Evolutionary conservation across 2,113 vertebrate species (phyloP).

Genomic region (Syngnathus typhle): DNA sequence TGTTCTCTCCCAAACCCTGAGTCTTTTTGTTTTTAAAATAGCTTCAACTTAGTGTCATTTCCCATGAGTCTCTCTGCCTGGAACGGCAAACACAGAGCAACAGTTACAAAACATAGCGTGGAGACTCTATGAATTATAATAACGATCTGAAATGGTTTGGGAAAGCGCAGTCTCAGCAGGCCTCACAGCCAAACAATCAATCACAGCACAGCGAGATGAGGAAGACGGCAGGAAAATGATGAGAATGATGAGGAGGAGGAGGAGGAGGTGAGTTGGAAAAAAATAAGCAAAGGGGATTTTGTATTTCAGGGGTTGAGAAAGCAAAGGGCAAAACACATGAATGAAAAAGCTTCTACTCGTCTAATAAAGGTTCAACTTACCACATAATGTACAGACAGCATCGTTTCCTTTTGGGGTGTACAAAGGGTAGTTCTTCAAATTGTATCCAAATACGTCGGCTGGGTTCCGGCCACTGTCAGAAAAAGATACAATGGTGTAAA

Average conservation of each 20-base stretch:
- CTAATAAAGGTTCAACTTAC: neutral
- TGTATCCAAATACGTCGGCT: neutral
- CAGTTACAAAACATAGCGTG: neutral
- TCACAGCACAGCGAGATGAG: neutral
- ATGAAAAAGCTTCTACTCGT: neutral
- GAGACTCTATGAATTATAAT: neutral
- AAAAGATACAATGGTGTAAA: neutral
- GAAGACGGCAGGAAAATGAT: slow-evolving; percentile 5
- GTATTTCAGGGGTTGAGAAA: slow-evolving; percentile 6
- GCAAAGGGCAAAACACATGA: neutral
- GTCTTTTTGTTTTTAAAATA: slow-evolving; percentile 7
- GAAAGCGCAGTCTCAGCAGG: slow-evolving; percentile 7
- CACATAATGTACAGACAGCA: neutral
- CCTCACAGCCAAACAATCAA: slow-evolving; percentile 7
- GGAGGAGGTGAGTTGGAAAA: neutral
- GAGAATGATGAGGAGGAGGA: slow-evolving; percentile 3
- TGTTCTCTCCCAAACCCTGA: slow-evolving; percentile 5
- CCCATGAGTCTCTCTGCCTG: slow-evolving; percentile 1
- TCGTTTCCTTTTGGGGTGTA: neutral
- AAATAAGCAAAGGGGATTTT: neutral
- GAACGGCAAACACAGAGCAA: neutral
- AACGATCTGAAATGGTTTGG: slow-evolving; percentile 4
- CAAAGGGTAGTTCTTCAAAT: neutral
- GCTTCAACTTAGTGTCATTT: slow-evolving; percentile 9
- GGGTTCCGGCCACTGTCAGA: neutral